A percentile compares a stretch with the other conserved stretches of the same genome.
phyloP scores from a whole-genome alignment of 2,113 vertebrate species.

The Rutilus rutilus region DNA sequence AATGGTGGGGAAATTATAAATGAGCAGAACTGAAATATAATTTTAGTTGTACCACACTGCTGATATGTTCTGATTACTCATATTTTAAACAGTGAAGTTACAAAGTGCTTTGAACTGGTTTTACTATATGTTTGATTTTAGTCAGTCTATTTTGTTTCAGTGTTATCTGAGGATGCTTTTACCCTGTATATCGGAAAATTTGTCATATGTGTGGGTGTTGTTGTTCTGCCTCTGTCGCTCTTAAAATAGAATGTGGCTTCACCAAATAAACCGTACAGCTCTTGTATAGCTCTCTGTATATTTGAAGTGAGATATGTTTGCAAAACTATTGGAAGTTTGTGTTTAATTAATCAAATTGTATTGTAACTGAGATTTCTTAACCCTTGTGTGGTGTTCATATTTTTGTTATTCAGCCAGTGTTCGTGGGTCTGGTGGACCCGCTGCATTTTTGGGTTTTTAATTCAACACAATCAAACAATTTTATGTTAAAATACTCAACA shows the following conservation, averaged over 20 bases:
- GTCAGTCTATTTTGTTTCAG: slow-evolving; percentile 31
- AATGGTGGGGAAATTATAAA: not conserved
- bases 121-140: slow-evolving; percentile 40
- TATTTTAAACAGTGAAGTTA: slow-evolving; percentile 37
- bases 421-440: too few relatives aligned
- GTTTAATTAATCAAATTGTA: not conserved
- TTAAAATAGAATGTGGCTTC: slow-evolving; percentile 36
- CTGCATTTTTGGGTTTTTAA: too few relatives aligned
- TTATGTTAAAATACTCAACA: too few relatives aligned
- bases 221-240: slow-evolving; percentile 29
- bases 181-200: slow-evolving; percentile 47
- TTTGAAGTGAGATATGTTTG: not conserved
- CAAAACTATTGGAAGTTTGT: not conserved
- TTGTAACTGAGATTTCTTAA: not conserved
- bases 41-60: not conserved
- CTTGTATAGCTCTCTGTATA: not conserved
- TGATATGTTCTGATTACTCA: slow-evolving; percentile 9
- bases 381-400: not conserved
- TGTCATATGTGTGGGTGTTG: not conserved
- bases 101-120: slow-evolving; percentile 48
- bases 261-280: not conserved
- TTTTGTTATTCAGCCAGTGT: too few relatives aligned
- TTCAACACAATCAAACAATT: too few relatives aligned
- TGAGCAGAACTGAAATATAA: not conserved
- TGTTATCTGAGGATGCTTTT: slow-evolving; percentile 7